Evolutionary conservation across 2,113 vertebrate genomes (phyloP).

Genomic region (Carollia perspicillata): DNA sequence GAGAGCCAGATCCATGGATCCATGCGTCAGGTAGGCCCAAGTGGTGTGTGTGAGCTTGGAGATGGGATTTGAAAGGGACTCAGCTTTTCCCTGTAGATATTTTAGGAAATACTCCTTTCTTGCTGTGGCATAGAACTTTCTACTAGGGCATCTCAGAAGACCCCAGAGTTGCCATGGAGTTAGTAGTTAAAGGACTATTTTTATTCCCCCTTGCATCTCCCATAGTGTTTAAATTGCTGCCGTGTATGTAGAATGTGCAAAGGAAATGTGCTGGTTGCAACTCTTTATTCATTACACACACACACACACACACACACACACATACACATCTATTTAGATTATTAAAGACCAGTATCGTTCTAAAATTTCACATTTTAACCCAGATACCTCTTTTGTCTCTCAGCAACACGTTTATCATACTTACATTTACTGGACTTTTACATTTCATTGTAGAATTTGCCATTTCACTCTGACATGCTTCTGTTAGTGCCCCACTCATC

Average conservation of each 20-base stretch:
- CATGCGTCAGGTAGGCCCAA: not conserved
- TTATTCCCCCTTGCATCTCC: not conserved
- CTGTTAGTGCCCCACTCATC: not conserved
- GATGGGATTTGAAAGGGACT: not conserved
- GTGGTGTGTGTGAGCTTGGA: not conserved
- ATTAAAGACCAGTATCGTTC: not conserved
- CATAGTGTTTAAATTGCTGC: not conserved
- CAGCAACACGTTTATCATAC: not conserved
- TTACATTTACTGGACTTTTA: not conserved
- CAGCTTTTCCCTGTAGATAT: not conserved
- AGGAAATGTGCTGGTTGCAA: not conserved
- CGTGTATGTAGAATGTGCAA: not conserved
- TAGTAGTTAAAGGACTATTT: not conserved
- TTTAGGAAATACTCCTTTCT: not conserved
- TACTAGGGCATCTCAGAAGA: not conserved
- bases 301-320: not conserved
- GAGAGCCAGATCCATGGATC: not conserved
- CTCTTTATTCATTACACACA: not conserved
- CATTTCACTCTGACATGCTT: not conserved
- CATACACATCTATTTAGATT: not conserved
- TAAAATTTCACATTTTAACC: not conserved
- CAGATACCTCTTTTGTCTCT: not conserved
- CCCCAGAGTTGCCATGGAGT: not conserved
- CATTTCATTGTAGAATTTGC: not conserved
- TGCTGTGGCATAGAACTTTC: not conserved